phyloP scores from a whole-genome alignment of 1,140 invertebrate genomes.

The Caerostris darwini region DNA sequence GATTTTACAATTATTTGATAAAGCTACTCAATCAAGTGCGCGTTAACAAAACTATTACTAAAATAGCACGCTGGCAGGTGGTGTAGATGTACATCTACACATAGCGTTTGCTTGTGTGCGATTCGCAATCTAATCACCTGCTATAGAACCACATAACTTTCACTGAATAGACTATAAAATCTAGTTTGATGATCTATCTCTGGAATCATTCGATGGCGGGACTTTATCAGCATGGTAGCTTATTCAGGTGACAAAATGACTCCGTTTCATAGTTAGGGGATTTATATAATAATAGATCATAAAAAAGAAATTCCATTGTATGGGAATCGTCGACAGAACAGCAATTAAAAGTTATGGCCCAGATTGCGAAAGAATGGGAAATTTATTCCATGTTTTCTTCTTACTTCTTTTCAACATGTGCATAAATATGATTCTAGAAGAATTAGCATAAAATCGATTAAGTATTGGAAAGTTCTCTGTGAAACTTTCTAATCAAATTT shows the following conservation, averaged over 20 bases:
- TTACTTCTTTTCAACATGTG: no score
- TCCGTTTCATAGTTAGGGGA: neutral
- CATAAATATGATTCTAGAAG: no score
- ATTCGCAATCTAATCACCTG: neutral
- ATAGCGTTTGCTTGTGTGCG: neutral
- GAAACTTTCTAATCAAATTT: no score
- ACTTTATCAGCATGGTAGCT: neutral
- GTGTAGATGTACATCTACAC: no score
- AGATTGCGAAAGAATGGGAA: neutral
- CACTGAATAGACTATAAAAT: neutral
- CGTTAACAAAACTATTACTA: no score
- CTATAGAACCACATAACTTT: neutral
- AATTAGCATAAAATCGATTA: no score
- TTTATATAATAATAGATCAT: neutral
- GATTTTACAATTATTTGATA: no score
- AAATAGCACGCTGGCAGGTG: no score
- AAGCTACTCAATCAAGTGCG: no score
- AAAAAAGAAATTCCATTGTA: neutral
- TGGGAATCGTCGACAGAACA: neutral
- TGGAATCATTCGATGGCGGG: neutral
- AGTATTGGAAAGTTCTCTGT: no score
- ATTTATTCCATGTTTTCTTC: no score
- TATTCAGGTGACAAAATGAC: neutral
- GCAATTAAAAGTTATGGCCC: neutral
- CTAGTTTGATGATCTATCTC: neutral